Evolutionary conservation across 2,797 vertebrate genomes (phyloP).

Genomic region (Myotis findleyi): DNA sequence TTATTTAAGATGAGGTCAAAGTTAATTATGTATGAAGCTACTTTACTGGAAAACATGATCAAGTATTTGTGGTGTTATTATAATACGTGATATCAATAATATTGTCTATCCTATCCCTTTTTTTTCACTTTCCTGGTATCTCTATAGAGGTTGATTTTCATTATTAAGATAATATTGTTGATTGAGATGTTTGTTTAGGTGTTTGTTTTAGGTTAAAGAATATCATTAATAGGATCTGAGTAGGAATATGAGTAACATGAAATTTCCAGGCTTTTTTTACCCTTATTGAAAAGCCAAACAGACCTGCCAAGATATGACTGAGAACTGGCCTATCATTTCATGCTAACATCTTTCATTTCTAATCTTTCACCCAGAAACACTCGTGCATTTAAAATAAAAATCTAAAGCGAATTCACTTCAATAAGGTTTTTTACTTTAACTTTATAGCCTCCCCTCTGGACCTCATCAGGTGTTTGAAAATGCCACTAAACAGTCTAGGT

Average conservation of each 20-base stretch:
- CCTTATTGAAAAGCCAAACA: background rate
- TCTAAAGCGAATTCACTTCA: background rate
- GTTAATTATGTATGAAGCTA: background rate
- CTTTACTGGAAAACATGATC: slow-evolving; percentile 27
- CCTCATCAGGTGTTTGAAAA: slow-evolving; percentile 20
- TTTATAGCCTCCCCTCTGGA: background rate
- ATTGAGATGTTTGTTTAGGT: background rate
- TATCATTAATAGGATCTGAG: background rate
- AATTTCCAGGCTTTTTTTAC: slow-evolving; percentile 35
- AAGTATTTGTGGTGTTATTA: background rate
- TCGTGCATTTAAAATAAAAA: slow-evolving; percentile 36
- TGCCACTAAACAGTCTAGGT: slow-evolving; percentile 3
- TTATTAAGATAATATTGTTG: background rate
- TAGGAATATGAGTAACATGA: background rate
- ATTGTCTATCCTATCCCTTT: background rate
- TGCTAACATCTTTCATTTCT: background rate
- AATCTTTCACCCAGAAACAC: slow-evolving; percentile 49
- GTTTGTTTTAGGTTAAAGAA: background rate
- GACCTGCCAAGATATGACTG: background rate
- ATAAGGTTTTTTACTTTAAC: background rate
- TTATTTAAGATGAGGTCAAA: background rate
- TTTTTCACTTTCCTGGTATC: background rate
- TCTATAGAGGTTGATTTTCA: background rate
- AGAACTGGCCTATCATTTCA: background rate
- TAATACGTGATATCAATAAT: background rate